Percentiles rank a stretch among this genome's conserved stretches.
These are phyloP conservation scores for Piaya cayana DNA, from an alignment of 2,113 vertebrate species.

Conservation along the genomic window DNA sequence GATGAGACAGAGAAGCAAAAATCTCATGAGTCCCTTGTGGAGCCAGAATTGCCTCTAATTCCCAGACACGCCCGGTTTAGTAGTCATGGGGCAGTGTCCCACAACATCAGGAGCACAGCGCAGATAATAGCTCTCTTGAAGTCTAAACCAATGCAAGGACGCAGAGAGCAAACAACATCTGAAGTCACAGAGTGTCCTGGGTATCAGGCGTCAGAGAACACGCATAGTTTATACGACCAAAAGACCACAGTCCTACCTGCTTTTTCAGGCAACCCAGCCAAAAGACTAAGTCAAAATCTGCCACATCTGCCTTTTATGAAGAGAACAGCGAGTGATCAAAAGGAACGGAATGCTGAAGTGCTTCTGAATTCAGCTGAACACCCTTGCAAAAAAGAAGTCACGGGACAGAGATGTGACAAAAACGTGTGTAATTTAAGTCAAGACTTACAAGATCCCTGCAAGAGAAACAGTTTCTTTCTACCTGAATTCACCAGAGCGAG, in stretches of 20 bases:
- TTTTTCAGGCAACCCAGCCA: background rate
- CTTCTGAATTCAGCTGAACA: background rate
- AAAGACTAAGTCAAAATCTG: background rate
- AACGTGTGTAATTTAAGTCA: background rate
- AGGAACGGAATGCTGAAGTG: conserved; percentile 45
- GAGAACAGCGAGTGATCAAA: background rate
- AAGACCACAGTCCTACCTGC: background rate
- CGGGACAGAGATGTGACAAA: background rate
- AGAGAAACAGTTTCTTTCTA: background rate
- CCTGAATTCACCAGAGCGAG: background rate
- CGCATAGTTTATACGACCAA: background rate
- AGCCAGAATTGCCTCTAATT: background rate
- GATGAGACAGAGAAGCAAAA: background rate
- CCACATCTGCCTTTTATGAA: background rate
- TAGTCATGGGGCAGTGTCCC: background rate
- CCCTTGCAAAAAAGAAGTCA: background rate
- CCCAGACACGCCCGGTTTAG: background rate
- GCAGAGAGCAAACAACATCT: background rate
- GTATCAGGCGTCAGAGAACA: background rate
- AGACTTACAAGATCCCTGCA: background rate
- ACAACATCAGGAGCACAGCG: conserved; percentile 75
- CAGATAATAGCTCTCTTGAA: conserved; percentile 78
- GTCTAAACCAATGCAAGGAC: background rate
- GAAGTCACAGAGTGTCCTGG: background rate
- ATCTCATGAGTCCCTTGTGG: background rate